A percentile compares a stretch with the other conserved stretches of the same genome.
These are phyloP conservation scores for Salvelinus sp. DNA, from an alignment of 2,113 vertebrate species.

Conservation along the genomic window DNA sequence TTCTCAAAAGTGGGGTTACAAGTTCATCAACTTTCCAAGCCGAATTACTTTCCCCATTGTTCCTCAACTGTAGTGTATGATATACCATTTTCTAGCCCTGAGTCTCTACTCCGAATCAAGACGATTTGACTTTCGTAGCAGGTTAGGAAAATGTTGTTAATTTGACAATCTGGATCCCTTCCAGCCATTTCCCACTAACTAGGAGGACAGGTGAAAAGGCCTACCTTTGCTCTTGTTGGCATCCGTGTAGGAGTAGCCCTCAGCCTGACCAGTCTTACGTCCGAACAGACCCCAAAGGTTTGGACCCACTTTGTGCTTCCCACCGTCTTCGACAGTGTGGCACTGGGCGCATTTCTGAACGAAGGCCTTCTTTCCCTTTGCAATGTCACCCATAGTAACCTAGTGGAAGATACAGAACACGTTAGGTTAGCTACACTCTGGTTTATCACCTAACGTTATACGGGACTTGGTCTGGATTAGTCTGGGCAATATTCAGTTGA, in stretches of 20 bases:
- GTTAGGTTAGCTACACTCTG: background rate
- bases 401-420: background rate
- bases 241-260: constrained; percentile 79
- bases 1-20: too few species aligned
- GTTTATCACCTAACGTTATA: background rate
- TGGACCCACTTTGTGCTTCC: constrained; percentile 81
- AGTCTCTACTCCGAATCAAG: too few species aligned
- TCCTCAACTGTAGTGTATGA: too few species aligned
- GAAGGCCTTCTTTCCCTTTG: constrained; percentile 80
- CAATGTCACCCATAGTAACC: constrained; percentile 72
- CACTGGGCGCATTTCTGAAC: constrained; percentile 82
- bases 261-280: constrained; percentile 74
- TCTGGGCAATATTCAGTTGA: too few species aligned
- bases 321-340: constrained; percentile 76
- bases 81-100: too few species aligned
- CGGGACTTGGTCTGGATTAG: too few species aligned
- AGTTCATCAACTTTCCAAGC: too few species aligned
- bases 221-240: constrained; percentile 86
- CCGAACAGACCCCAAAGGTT: constrained; percentile 81
- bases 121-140: too few species aligned
- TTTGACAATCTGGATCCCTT: too few species aligned
- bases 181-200: too few species aligned
- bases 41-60: too few species aligned
- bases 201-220: constrained; percentile 5
- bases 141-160: too few species aligned